Evolutionary conservation across 2,888 invertebrate genomes (phyloP).

Genomic region (Nysson spinosus): DNA sequence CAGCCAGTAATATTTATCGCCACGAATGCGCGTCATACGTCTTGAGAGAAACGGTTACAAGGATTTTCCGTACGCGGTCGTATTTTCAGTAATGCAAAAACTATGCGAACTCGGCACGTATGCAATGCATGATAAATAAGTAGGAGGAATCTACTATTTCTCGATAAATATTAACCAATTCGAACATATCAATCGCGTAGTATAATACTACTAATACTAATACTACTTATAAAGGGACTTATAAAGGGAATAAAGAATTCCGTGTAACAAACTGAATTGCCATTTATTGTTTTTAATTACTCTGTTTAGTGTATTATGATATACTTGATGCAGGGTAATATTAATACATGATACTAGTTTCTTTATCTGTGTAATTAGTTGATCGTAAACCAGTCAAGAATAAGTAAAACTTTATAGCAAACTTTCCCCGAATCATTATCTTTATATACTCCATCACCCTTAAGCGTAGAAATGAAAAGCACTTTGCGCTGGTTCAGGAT

Average conservation of each 20-base stretch:
- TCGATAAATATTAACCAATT: too few relatives aligned
- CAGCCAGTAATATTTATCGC: constrained; percentile 49
- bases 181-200: too few relatives aligned
- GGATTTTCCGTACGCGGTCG: constrained; percentile 39
- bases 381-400: constrained; percentile 26
- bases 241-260: too few relatives aligned
- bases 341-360: neutral
- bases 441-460: constrained; percentile 24
- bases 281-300: neutral
- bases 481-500: constrained; percentile 44
- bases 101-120: constrained; percentile 10
- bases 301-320: neutral
- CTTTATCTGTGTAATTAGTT: neutral
- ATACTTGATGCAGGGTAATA: too few relatives aligned
- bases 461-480: constrained; percentile 28
- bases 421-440: constrained; percentile 36
- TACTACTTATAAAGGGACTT: too few relatives aligned
- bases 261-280: neutral
- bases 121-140: constrained; percentile 3
- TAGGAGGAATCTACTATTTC: neutral
- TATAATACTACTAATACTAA: too few relatives aligned
- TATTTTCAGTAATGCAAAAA: constrained; percentile 37
- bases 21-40: constrained; percentile 24
- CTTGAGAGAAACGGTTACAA: constrained; percentile 48
- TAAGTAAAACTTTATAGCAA: constrained; percentile 17